phyloP scores from a whole-genome alignment of 2,113 vertebrate species.

The Menura novaehollandiae region DNA sequence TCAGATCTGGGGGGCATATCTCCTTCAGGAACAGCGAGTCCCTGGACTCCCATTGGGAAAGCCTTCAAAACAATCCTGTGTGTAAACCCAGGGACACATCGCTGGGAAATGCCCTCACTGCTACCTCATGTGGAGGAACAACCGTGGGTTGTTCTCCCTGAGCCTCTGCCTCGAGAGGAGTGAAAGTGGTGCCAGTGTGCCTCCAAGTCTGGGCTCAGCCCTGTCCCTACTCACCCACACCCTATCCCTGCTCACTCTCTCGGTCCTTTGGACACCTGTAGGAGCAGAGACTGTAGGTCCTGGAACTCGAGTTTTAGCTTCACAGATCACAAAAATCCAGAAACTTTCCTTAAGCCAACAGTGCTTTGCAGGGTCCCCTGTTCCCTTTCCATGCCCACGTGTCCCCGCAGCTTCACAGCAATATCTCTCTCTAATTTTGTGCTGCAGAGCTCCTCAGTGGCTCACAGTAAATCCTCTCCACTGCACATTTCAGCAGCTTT shows the following conservation, averaged over 20 bases:
- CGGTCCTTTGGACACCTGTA: not conserved
- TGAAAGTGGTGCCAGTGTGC: not conserved
- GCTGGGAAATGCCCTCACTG: not conserved
- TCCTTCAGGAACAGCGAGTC: not conserved
- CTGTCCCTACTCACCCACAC: not conserved
- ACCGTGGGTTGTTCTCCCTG: fast-evolving
- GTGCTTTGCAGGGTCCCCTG: not conserved
- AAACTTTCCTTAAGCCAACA: not conserved
- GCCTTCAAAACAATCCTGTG: not conserved
- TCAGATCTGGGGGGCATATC: not conserved
- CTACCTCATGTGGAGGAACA: not conserved
- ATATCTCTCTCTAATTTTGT: not conserved
- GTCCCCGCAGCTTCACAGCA: not conserved
- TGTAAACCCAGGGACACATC: not conserved
- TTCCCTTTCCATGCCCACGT: not conserved
- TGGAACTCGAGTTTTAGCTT: not conserved
- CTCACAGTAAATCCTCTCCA: not conserved
- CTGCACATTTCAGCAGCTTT: not conserved
- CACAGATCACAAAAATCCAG: not conserved
- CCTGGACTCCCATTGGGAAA: not conserved
- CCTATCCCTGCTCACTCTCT: not conserved
- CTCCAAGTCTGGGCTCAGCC: not conserved
- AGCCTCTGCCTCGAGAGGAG: not conserved
- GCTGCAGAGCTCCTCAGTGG: not conserved
- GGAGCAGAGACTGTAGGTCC: not conserved